Conservation (phyloP, 1,140 invertebrate species). For the Caligus rogercresseyi region DNA sequence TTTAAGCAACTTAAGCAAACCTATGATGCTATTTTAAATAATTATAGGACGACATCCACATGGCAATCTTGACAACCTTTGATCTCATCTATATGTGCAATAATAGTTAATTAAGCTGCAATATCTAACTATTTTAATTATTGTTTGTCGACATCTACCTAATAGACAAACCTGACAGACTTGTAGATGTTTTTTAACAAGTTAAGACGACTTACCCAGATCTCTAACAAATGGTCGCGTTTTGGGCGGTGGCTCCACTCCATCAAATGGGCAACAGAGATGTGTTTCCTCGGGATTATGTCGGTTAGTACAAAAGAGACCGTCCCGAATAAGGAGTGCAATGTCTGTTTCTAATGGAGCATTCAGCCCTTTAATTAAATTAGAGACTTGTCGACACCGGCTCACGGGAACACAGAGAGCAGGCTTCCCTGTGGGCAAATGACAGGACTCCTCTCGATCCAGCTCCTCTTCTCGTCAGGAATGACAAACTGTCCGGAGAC, state of each 20-base stretch:
- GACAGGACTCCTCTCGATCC: background rate
- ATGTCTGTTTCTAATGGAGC: background rate
- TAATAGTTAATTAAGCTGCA: no score
- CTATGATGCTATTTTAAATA: no score
- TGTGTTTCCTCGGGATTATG: background rate
- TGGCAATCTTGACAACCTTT: no score
- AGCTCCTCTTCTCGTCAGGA: background rate
- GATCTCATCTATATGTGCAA: no score
- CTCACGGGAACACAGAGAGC: background rate
- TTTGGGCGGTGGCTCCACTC: background rate
- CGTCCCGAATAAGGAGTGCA: background rate
- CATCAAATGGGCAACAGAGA: background rate
- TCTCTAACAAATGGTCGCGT: background rate
- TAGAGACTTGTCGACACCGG: background rate
- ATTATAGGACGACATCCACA: no score
- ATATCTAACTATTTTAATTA: no score
- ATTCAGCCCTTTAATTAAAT: background rate
- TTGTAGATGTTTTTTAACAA: no score
- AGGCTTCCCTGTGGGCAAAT: background rate
- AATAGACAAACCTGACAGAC: no score
- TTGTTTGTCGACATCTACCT: no score
- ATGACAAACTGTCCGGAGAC: background rate
- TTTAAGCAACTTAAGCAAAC: no score
- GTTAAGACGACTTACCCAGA: background rate
- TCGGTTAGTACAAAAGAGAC: background rate